phyloP scores from a whole-genome alignment of 2,797 vertebrate species.

The Myoxocephalus aenaeus region DNA sequence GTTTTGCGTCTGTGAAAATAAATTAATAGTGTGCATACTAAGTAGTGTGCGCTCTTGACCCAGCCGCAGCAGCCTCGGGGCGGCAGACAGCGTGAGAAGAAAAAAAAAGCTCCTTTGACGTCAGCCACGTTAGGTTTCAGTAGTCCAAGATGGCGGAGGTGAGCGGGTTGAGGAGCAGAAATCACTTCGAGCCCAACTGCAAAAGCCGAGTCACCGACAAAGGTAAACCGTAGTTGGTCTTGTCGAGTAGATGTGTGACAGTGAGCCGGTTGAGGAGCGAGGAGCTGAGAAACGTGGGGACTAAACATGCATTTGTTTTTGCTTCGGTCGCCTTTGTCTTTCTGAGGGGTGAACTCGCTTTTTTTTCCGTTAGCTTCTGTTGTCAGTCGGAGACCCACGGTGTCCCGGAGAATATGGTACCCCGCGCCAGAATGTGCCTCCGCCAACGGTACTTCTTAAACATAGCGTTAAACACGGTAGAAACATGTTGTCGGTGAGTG shows the following conservation, averaged over 20 bases:
- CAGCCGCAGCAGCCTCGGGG: slow-evolving; percentile 25
- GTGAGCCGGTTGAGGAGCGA: rapidly evolving
- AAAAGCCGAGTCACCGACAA: slow-evolving; percentile 66
- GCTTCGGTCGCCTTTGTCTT: slow-evolving; percentile 32
- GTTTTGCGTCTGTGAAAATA: neutral
- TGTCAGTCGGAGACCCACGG: slow-evolving; percentile 39
- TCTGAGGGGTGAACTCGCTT: slow-evolving; percentile 42
- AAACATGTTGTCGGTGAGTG: rapidly evolving
- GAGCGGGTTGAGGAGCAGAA: slow-evolving; percentile 83
- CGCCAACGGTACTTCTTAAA: too few species aligned
- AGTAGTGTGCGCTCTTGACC: neutral
- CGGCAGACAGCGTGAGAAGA: slow-evolving; percentile 38
- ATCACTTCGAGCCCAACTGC: slow-evolving; percentile 72
- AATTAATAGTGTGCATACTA: neutral
- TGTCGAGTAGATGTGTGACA: neutral
- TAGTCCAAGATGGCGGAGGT: slow-evolving; percentile 96
- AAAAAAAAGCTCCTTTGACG: slow-evolving; percentile 67
- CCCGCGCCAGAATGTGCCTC: slow-evolving; percentile 12
- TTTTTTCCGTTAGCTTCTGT: slow-evolving; percentile 62
- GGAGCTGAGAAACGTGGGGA: rapidly evolving
- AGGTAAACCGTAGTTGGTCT: slow-evolving; percentile 73
- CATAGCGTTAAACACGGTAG: too few species aligned
- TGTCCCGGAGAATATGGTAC: slow-evolving; percentile 46
- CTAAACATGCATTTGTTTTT: neutral
- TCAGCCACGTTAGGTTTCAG: slow-evolving; percentile 86